These are phyloP conservation scores for Cryptops parisi DNA, from an alignment of 2,888 invertebrate genomes.

Conservation along the genomic window DNA sequence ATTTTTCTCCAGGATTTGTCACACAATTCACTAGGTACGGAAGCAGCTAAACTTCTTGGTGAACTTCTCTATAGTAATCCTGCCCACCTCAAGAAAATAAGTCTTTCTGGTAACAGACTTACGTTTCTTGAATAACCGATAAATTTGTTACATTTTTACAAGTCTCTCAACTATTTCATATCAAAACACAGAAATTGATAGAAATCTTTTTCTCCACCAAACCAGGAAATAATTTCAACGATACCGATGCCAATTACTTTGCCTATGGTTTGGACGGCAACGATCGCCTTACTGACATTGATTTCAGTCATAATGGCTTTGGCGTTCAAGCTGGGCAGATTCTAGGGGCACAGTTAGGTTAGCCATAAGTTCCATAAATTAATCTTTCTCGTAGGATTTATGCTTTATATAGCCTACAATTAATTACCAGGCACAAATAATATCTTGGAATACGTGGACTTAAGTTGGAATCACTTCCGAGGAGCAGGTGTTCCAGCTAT, in stretches of 20 bases:
- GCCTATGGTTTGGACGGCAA: conserved; percentile 7
- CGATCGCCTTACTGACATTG: conserved; percentile 29
- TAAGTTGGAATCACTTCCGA: conserved; percentile 4
- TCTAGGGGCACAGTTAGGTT: conserved; percentile 28
- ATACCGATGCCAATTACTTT: not conserved
- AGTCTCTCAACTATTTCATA: no score
- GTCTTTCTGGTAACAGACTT: not conserved
- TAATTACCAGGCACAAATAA: conserved; percentile 27
- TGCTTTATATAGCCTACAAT: not conserved
- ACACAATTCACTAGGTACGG: not conserved
- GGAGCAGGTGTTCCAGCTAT: not conserved
- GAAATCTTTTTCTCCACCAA: no score
- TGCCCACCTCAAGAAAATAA: not conserved
- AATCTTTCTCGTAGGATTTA: not conserved
- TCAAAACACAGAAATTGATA: no score
- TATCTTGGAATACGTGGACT: conserved; percentile 32
- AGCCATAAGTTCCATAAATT: not conserved
- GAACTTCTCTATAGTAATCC: not conserved
- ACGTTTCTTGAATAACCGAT: no score
- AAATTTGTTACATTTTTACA: no score
- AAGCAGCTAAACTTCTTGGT: not conserved
- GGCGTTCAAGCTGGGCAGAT: conserved; percentile 32
- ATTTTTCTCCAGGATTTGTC: conserved; percentile 4
- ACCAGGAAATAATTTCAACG: conserved; percentile 9
- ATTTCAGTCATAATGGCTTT: conserved; percentile 39